These are phyloP conservation scores for Agrotis clavis DNA, from an alignment of 2,888 invertebrate genomes.

Conservation along the genomic window DNA sequence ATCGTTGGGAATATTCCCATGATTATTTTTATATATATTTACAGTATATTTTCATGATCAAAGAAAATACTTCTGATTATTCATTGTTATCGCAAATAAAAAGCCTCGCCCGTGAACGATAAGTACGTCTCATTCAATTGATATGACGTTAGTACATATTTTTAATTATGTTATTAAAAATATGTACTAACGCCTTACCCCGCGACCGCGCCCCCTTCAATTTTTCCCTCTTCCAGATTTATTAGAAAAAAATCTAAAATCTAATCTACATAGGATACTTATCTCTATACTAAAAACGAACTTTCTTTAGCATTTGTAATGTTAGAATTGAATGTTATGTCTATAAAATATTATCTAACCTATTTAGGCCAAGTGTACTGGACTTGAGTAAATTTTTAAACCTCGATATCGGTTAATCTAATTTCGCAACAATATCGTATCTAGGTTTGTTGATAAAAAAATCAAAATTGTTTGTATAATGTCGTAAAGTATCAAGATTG, in stretches of 20 bases:
- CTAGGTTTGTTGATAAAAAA: constrained; percentile 28
- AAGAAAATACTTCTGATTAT: background rate
- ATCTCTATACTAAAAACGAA: too few relatives aligned
- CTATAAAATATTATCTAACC: constrained; percentile 5
- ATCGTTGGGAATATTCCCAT: background rate
- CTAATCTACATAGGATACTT: too few relatives aligned
- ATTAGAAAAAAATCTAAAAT: too few relatives aligned
- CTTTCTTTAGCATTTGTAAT: too few relatives aligned
- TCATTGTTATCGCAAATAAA: background rate
- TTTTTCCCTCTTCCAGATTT: too few relatives aligned
- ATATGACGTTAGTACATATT: background rate
- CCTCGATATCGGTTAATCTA: constrained; percentile 17
- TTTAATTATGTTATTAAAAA: background rate
- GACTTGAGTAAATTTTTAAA: constrained; percentile 12
- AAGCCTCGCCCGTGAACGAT: background rate
- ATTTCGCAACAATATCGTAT: constrained; percentile 19
- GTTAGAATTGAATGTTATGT: background rate
- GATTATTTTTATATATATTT: constrained; percentile 1
- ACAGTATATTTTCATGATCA: background rate
- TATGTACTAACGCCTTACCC: too few relatives aligned
- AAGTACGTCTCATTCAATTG: background rate
- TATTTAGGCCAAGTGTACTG: constrained; percentile 16
- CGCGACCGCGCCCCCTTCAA: too few relatives aligned
- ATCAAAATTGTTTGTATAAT: background rate
- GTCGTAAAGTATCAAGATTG: constrained; percentile 23